Evolutionary conservation across 2,888 invertebrate genomes (phyloP), one percentile per base, ranked within the genome.

Genomic region (Cataglyphis altisquamis): DNA sequence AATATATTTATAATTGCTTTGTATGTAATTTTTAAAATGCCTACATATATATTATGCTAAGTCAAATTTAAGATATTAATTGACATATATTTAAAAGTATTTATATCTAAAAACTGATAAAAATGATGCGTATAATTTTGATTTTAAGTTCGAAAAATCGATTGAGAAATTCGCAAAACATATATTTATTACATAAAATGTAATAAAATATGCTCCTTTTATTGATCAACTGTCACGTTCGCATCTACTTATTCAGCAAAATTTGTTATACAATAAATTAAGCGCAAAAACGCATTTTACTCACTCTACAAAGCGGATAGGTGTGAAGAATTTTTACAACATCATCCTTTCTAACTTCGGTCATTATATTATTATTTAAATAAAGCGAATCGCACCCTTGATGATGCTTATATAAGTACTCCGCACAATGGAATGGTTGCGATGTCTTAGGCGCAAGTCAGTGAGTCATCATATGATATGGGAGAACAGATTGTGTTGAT

Each of bases 261-360:
- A 52, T 63, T n/a, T 5, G n/a, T 29, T 6, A 21, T 21, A 12
- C 0, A 1, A 70, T 63, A 29, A 68, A 32, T 45, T 32, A n/a
- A 3, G 5, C 25, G 41, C 6, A 10, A 39, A 57, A 18, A 39
- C 25, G 8, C 18, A 67, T 80, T 75, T 85, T 85, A 93, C 95
- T 95, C 93, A 96, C 96, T 92, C 96, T 94, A 82, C 96, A 95
- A 41, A 96, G 93, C 21, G 96, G 96, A 94, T 96, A 96, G 6
- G 96, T 96, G 86, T 96, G 95, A 63, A 96, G 93, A 82, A 94
- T 95, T 93, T 95, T 95, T 82, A 95, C 94, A 55, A 94, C 92
- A 62, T 95, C 95, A 72, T 95, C 95, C 86, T 95, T 94, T 85
- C 93, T 94, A 32, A 94, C 94, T 91, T 95, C 94, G 9, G 94